Conservation (phyloP, 2,888 invertebrate species). For the Caenorhabditis panamensis region DNA sequence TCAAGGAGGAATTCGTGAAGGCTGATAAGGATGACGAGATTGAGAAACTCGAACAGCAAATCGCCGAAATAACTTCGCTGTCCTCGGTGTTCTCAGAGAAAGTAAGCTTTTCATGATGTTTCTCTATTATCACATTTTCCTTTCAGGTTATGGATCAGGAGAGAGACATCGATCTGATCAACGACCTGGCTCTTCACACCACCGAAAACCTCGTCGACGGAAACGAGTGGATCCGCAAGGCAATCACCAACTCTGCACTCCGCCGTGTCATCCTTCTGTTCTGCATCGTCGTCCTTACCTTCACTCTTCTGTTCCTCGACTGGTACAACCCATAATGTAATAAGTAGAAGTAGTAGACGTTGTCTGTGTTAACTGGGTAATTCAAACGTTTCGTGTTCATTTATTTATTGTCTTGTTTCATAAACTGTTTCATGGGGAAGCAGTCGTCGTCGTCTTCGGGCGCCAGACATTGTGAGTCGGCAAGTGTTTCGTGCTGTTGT, state of each 20-base stretch:
- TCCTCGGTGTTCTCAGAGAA: constrained; percentile 96
- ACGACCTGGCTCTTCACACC: constrained; percentile 91
- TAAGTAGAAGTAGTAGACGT: neutral
- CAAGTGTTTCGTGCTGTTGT: constrained; percentile 7
- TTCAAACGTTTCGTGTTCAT: neutral
- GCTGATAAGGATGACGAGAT: constrained; percentile 69
- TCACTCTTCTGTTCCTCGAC: constrained; percentile 94
- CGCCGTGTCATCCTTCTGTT: constrained; percentile 95
- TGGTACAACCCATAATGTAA: constrained; percentile 90
- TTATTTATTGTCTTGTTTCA: constrained; percentile 23
- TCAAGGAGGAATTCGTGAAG: constrained; percentile 43
- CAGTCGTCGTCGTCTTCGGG: constrained; percentile 28
- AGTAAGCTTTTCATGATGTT: constrained; percentile 83
- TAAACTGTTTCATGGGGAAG: constrained; percentile 24
- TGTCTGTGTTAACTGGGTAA: no score
- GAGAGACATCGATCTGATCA: constrained; percentile 92
- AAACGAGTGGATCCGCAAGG: constrained; percentile 95
- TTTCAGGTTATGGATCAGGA: constrained; percentile 85
- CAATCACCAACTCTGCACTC: constrained; percentile 97
- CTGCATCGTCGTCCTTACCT: constrained; percentile 95
- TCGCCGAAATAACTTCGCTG: constrained; percentile 94
- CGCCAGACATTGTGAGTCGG: constrained; percentile 36
- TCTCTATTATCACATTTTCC: neutral
- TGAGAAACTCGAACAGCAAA: constrained; percentile 85
- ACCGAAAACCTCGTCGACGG: constrained; percentile 97